Conservation (phyloP, 1,140 invertebrate genomes). For the Fopius arisanus region DNA sequence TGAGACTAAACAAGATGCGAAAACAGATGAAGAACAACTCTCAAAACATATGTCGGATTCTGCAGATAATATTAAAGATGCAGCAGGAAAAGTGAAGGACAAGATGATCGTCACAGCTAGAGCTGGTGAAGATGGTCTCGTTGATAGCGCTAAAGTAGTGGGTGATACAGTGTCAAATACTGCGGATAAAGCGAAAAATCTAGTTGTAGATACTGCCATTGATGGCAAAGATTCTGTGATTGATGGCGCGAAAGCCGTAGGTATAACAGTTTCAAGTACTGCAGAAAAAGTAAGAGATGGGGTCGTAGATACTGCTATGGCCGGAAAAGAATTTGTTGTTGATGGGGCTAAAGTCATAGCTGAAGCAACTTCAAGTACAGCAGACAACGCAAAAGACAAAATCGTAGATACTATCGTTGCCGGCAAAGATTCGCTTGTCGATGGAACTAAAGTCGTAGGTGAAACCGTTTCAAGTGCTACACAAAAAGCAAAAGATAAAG, state of each 20-base stretch:
- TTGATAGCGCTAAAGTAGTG: not conserved
- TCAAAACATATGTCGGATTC: slow-evolving; percentile 9
- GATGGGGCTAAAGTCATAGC: not conserved
- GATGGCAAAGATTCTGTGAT: slow-evolving; percentile 9
- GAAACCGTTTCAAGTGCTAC: not conserved
- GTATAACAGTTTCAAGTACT: not conserved
- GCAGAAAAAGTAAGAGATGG: slow-evolving; percentile 19
- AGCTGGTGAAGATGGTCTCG: slow-evolving; percentile 11
- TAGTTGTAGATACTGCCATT: slow-evolving; percentile 4
- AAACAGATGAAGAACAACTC: slow-evolving; percentile 9
- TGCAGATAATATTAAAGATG: not conserved
- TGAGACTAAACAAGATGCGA: slow-evolving; percentile 14
- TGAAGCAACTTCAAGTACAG: not conserved
- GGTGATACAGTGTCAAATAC: not conserved
- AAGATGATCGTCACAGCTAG: slow-evolving; percentile 7
- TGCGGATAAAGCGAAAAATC: slow-evolving; percentile 19
- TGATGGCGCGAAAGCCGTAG: slow-evolving; percentile 1
- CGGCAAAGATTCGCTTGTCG: slow-evolving; percentile 8
- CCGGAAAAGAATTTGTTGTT: slow-evolving; percentile 3
- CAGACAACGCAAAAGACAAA: slow-evolving; percentile 20
- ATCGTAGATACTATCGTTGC: slow-evolving; percentile 2
- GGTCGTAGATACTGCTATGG: slow-evolving; percentile 1
- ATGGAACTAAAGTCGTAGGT: not conserved
- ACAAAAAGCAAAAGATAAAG: slow-evolving; percentile 20
- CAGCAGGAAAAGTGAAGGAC: slow-evolving; percentile 26